Evolutionary conservation across 2,888 invertebrate genomes (phyloP).

Genomic region (Pristionchus entomophagus): DNA sequence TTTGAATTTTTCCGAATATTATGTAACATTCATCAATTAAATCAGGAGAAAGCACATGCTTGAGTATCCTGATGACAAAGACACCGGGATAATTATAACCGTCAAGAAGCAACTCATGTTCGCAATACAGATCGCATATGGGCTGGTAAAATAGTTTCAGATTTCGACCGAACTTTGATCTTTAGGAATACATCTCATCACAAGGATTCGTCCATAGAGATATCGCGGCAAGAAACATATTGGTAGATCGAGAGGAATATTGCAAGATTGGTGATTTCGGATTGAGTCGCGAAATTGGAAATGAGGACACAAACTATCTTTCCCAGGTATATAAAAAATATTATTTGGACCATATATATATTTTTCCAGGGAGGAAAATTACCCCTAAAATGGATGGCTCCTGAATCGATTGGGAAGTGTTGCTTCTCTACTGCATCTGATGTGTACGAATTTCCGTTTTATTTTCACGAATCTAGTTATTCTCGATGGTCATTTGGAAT

Average conservation of each 20-base stretch:
- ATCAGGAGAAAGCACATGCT: background rate
- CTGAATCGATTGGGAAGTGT: background rate
- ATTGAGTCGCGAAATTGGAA: background rate
- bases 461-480: too few species aligned
- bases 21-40: too few species aligned
- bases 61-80: background rate
- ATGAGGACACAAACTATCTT: background rate
- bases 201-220: constrained; percentile 30
- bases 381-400: constrained; percentile 9
- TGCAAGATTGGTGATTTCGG: constrained; percentile 39
- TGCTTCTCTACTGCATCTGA: background rate
- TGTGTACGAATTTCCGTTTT: background rate
- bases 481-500: background rate
- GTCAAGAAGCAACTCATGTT: background rate
- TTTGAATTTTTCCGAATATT: background rate
- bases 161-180: background rate
- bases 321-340: background rate
- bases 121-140: background rate
- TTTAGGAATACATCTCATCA: constrained; percentile 13
- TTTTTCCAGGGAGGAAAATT: background rate
- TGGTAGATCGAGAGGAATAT: background rate
- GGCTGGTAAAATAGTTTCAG: background rate
- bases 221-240: constrained; percentile 31
- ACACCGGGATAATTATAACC: background rate
- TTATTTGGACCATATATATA: too few species aligned